Conservation (phyloP, 2,888 invertebrate genomes). For the Catonia carolina region DNA sequence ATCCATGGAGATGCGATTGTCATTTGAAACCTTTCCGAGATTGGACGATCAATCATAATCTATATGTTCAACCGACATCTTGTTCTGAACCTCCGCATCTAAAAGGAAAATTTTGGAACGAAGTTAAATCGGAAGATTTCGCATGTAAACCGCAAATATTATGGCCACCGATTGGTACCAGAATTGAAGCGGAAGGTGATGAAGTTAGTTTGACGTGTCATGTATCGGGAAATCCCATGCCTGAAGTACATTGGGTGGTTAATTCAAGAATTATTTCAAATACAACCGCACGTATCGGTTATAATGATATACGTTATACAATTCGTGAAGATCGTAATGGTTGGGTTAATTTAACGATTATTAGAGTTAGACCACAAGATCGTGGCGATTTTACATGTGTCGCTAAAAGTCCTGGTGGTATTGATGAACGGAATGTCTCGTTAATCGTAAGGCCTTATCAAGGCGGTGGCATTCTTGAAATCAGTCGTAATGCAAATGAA, state of each 20-base stretch:
- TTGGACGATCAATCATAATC: slow-evolving; percentile 63
- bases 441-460: slow-evolving; percentile 45
- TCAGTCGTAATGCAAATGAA: slow-evolving; percentile 37
- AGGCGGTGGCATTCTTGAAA: slow-evolving; percentile 37
- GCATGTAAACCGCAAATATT: slow-evolving; percentile 75
- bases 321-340: slow-evolving; percentile 30
- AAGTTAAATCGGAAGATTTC: slow-evolving; percentile 52
- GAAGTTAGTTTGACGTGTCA: slow-evolving; percentile 68
- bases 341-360: slow-evolving; percentile 65
- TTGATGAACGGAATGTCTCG: slow-evolving; percentile 66
- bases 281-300: slow-evolving; percentile 35
- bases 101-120: slow-evolving; percentile 64
- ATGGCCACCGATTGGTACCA: slow-evolving; percentile 52
- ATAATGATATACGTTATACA: slow-evolving; percentile 30
- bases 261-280: slow-evolving; percentile 52
- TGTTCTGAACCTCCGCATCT: slow-evolving; percentile 65
- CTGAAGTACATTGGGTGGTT: slow-evolving; percentile 67
- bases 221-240: slow-evolving; percentile 67
- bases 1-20: slow-evolving; percentile 88
- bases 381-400: slow-evolving; percentile 70
- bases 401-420: slow-evolving; percentile 75
- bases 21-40: slow-evolving; percentile 70
- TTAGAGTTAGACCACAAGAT: slow-evolving; percentile 55
- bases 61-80: slow-evolving; percentile 67
- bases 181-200: slow-evolving; percentile 52